phyloP scores from a whole-genome alignment of 1,140 invertebrate species.

The Ruditapes philippinarum region DNA sequence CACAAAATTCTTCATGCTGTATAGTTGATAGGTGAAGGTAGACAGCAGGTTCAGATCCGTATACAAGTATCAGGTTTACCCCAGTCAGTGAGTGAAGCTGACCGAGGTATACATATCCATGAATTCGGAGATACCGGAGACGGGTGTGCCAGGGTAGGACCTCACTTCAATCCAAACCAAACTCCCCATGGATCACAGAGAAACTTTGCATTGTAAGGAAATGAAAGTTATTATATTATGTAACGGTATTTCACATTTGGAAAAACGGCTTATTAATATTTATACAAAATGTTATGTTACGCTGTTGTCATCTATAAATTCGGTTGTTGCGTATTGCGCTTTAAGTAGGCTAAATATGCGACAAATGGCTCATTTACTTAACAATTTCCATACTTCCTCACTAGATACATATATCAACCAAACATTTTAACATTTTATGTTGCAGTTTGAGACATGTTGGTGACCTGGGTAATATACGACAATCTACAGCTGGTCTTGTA shows the following conservation, averaged over 20 bases:
- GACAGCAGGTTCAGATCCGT: conserved; percentile 70
- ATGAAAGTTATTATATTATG: too few species aligned
- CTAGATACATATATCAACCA: too few species aligned
- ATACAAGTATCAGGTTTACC: conserved; percentile 73
- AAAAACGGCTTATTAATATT: too few species aligned
- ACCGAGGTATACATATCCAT: conserved; percentile 74
- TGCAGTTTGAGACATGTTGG: conserved; percentile 73
- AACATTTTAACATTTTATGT: too few species aligned
- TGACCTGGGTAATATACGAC: conserved; percentile 75
- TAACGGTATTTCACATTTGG: too few species aligned
- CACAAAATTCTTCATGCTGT: too few species aligned
- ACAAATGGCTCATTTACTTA: too few species aligned
- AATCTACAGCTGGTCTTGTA: conserved; percentile 64
- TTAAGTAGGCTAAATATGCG: too few species aligned
- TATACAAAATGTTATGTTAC: too few species aligned
- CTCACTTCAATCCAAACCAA: conserved; percentile 72
- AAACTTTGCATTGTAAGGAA: conserved; percentile 72
- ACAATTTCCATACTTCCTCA: too few species aligned
- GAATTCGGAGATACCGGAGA: conserved; percentile 72
- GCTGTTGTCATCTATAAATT: too few species aligned
- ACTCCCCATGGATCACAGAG: conserved; percentile 73
- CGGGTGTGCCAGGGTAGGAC: conserved; percentile 71
- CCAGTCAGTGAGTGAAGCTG: conserved; percentile 64
- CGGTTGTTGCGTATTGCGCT: too few species aligned
- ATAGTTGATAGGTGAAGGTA: conserved; percentile 72